Percentiles rank a stretch among this genome's conserved stretches.
Conservation (phyloP, 2,888 invertebrate species). For the Tenodera sinensis region DNA sequence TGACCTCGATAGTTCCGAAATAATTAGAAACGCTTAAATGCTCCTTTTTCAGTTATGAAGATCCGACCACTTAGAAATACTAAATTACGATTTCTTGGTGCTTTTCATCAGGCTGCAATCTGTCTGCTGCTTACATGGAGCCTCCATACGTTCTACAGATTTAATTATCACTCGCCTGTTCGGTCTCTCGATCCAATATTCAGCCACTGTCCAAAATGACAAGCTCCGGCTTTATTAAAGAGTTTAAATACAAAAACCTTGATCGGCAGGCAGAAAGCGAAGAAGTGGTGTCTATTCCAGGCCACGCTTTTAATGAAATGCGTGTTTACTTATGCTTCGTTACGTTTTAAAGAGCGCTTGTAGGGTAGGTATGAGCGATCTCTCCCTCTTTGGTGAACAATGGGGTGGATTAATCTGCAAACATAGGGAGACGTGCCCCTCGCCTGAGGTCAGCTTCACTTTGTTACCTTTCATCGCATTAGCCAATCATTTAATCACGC, state of each 20-base stretch:
- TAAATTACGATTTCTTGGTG: no score
- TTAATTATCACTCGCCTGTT: no score
- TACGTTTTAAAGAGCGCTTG: slow-evolving; percentile 1
- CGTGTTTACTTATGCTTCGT: slow-evolving; percentile 17
- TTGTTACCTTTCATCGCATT: not conserved
- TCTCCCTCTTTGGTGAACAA: not conserved
- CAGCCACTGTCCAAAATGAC: not conserved
- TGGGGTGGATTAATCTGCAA: slow-evolving; percentile 18
- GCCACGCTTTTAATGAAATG: not conserved
- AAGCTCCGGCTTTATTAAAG: not conserved
- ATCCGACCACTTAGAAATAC: no score
- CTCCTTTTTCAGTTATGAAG: no score
- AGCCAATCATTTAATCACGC: not conserved
- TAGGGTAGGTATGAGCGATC: not conserved
- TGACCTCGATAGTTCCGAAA: no score
- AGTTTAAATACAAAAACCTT: not conserved
- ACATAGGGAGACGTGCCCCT: not conserved
- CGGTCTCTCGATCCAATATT: not conserved
- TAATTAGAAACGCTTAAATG: no score
- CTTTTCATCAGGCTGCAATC: no score
- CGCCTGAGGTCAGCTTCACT: no score
- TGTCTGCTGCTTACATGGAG: no score
- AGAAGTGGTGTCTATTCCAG: not conserved
- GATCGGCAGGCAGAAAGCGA: not conserved
- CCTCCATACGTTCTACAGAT: no score